These are phyloP conservation scores for Phoxinus phoxinus DNA, from an alignment of 2,113 vertebrate species.

Conservation along the genomic window DNA sequence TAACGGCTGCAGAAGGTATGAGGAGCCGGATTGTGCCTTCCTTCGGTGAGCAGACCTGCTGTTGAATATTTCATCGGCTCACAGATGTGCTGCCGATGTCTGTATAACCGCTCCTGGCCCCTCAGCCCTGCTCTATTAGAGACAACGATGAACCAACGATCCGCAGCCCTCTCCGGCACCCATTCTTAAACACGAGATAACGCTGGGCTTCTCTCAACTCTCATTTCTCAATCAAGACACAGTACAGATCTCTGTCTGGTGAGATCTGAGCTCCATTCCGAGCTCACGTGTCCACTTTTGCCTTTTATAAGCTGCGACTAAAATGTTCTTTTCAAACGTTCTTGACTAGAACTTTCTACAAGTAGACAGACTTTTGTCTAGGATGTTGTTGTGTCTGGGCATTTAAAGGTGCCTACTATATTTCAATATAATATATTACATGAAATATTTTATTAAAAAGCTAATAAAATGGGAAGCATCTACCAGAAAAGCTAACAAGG, in stretches of 20 bases:
- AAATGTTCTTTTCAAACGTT: not conserved
- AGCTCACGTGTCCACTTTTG: not conserved
- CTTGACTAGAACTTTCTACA: constrained; percentile 3
- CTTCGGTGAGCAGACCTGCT: constrained; percentile 74
- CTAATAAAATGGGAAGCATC: not conserved
- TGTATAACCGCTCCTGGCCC: constrained; percentile 74
- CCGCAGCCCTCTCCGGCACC: constrained; percentile 50
- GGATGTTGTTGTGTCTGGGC: not conserved
- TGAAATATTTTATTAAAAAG: not conserved
- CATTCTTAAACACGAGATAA: constrained; percentile 12
- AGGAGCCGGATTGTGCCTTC: constrained; percentile 70
- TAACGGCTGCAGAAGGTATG: constrained; percentile 77
- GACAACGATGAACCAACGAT: constrained; percentile 65
- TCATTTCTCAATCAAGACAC: not conserved
- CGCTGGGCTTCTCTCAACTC: not conserved
- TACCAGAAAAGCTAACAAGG: not conserved
- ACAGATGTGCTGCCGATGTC: constrained; percentile 81
- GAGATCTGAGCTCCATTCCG: not conserved
- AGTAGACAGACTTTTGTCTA: not conserved
- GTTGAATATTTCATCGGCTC: constrained; percentile 82
- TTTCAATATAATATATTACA: not conserved
- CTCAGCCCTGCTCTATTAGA: constrained; percentile 70
- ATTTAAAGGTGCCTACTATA: not conserved
- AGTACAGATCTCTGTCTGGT: not conserved
- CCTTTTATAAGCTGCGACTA: not conserved